phyloP scores from a whole-genome alignment of 2,888 invertebrate species.

The Anaspis maculata region DNA sequence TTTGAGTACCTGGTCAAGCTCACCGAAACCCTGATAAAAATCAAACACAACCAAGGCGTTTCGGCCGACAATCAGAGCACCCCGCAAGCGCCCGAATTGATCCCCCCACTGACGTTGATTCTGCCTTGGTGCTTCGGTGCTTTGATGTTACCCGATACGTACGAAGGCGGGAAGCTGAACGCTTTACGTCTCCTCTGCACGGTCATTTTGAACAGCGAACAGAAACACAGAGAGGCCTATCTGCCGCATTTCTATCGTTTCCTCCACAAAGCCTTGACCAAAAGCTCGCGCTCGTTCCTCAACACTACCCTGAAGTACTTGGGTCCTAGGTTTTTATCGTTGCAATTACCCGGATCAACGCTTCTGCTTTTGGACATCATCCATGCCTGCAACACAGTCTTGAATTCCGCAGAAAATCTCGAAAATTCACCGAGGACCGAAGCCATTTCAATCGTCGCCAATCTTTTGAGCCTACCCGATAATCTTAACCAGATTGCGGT shows the following conservation, averaged over 20 bases:
- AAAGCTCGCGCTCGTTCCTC: constrained; percentile 61
- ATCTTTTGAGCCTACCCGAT: constrained; percentile 74
- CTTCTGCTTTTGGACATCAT: constrained; percentile 82
- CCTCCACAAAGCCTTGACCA: constrained; percentile 66
- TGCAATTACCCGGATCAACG: constrained; percentile 82
- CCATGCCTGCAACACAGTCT: constrained; percentile 79
- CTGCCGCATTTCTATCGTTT: constrained; percentile 81
- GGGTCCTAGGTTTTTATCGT: constrained; percentile 77
- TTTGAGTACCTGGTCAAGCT: constrained; percentile 89
- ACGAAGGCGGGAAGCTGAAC: constrained; percentile 72
- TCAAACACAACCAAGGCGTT: constrained; percentile 66
- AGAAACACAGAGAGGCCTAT: constrained; percentile 60
- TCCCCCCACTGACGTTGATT: constrained; percentile 80
- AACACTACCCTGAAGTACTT: constrained; percentile 70
- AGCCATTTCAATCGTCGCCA: constrained; percentile 82
- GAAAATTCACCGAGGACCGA: constrained; percentile 70
- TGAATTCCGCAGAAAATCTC: constrained; percentile 71
- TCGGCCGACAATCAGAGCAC: constrained; percentile 67
- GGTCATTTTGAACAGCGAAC: constrained; percentile 71
- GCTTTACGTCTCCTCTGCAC: constrained; percentile 85
- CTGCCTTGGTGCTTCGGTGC: constrained; percentile 95
- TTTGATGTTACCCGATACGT: constrained; percentile 62
- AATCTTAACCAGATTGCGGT: constrained; percentile 48
- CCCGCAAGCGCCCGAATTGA: constrained; percentile 64
- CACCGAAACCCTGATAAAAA: constrained; percentile 78